Evolutionary conservation across 2,113 vertebrate genomes (phyloP), one percentile per base, ranked within the genome.

Genomic region (Neodon shergylaensis): DNA sequence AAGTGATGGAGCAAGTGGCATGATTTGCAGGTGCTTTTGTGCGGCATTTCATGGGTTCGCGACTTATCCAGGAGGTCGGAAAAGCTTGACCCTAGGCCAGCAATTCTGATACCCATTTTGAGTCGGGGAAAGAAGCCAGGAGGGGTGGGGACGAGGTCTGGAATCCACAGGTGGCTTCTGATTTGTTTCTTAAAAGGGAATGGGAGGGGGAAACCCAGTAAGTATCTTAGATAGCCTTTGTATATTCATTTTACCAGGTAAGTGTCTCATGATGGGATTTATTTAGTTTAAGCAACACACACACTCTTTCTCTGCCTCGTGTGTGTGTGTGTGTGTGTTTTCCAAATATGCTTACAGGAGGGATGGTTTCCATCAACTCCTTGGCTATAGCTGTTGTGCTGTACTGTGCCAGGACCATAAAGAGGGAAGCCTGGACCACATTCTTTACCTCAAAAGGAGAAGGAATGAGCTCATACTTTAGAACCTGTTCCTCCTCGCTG

Each of bases 1-100:
- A 97, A 86, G 84, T 52, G 97, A 96, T 92, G 89, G 89, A 63
- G 73, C 58, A 97, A 95, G 49, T 92, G 74, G 31, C 36, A 70
- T 33, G 91, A 85, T 95, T 86, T 95, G 61, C 88, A 95, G 95
- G 88, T 39, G 83, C 26, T 79, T 97, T 81, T 90, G 70, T 92
- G 61, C 65, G 83, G 26, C 66, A 11, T 94, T 95, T 88, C 74
- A 49, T 85, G 78, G 95, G 70, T 68, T 1, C 0, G 84, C 21
- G 24, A 88, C 70, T 82, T 92, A 65, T 33, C 96, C 22, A 54
- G 88, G 88, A 89, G 92, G 72, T 52, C 10, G 47, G 77, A 90
- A 90, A 94, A 61, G 52, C 77, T 96, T 90, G 72, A 95, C 83
- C 66, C 44, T 14, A 73, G 70, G 28, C 33, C 63, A 66, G 31